Evolutionary conservation across 2,888 invertebrate genomes (phyloP).

Genomic region (Ormyrus rosae): DNA sequence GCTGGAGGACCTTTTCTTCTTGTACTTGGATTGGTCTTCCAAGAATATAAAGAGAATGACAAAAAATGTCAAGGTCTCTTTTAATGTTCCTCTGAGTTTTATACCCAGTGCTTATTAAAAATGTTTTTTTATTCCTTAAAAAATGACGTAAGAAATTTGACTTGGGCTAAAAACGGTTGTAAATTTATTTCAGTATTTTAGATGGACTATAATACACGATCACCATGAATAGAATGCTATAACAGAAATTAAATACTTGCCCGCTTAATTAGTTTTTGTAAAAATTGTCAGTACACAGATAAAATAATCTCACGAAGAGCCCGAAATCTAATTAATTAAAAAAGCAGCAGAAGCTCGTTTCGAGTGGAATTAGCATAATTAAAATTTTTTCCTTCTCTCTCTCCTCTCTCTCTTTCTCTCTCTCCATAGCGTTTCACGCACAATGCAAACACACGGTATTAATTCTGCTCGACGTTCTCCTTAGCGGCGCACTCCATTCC

Average conservation of each 20-base stretch:
- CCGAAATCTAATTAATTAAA: constrained; percentile 17
- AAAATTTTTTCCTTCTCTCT: constrained; percentile 5
- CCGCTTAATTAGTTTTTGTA: too few relatives aligned
- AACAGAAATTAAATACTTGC: too few relatives aligned
- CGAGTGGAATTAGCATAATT: constrained; percentile 32
- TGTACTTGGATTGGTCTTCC: constrained; percentile 4
- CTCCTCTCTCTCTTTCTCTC: too few relatives aligned
- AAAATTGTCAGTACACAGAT: too few relatives aligned
- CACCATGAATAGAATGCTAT: too few relatives aligned
- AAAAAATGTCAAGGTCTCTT: constrained; percentile 16
- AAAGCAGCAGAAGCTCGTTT: not conserved
- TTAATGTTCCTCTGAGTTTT: constrained; percentile 1
- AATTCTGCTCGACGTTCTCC: constrained; percentile 1
- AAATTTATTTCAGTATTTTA: too few relatives aligned
- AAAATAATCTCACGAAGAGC: too few relatives aligned
- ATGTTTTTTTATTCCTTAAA: not conserved
- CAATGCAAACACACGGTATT: constrained; percentile 16
- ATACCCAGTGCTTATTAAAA: not conserved
- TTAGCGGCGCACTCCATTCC: not conserved
- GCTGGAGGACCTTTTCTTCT: not conserved
- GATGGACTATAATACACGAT: too few relatives aligned
- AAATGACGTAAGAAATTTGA: too few relatives aligned
- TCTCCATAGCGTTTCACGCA: not conserved
- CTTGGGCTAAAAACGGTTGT: too few relatives aligned
- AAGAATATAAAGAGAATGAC: not conserved